Conservation (phyloP, 2,888 invertebrate species). For the Perithous albicinctus region DNA sequence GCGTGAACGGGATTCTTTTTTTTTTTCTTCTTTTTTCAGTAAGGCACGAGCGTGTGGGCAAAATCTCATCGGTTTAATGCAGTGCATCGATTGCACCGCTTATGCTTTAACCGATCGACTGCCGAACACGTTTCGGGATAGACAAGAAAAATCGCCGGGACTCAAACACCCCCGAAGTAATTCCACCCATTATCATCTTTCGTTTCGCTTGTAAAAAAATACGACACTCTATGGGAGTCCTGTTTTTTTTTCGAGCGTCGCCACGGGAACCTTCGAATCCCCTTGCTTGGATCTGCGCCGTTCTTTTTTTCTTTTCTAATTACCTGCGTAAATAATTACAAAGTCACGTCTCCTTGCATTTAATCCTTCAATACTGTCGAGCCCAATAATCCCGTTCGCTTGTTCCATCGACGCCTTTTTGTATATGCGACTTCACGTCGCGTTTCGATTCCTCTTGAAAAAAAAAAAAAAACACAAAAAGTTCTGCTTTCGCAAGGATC, state of each 20-base stretch:
- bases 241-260: constrained; percentile 42
- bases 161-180: constrained; percentile 19
- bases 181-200: constrained; percentile 39
- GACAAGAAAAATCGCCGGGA: constrained; percentile 61
- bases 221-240: constrained; percentile 46
- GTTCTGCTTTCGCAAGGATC: not conserved
- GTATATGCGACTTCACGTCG: constrained; percentile 3
- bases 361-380: constrained; percentile 1
- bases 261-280: constrained; percentile 47
- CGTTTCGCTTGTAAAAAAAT: constrained; percentile 50
- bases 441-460: constrained; percentile 6
- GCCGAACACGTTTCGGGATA: constrained; percentile 62
- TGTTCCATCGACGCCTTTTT: constrained; percentile 20
- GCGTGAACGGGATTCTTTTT: constrained; percentile 20
- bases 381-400: constrained; percentile 41
- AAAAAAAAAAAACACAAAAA: constrained; percentile 19
- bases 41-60: constrained; percentile 67
- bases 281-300: constrained; percentile 25
- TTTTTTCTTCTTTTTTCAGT: too few species aligned
- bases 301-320: too few species aligned
- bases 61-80: constrained; percentile 4
- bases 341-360: not conserved
- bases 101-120: constrained; percentile 3
- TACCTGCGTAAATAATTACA: constrained; percentile 47
- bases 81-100: not conserved